These are phyloP conservation scores for Chrysolina americana DNA, from an alignment of 2,888 invertebrate genomes.

Conservation along the genomic window DNA sequence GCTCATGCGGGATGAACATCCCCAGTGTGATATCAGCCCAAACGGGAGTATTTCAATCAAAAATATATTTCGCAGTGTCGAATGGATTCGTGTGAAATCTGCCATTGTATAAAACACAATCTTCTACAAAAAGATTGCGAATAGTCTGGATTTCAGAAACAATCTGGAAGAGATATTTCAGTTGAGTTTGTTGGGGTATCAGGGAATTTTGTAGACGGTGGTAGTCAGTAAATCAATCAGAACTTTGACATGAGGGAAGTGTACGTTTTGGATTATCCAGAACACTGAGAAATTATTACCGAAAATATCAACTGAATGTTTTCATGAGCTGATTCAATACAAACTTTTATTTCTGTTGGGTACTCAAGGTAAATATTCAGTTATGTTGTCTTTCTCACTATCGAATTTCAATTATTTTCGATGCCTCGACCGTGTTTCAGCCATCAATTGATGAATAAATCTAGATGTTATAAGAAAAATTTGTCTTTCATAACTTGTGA, in stretches of 20 bases:
- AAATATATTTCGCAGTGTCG: slow-evolving; percentile 47
- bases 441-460: too few species aligned
- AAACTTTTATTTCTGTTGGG: too few species aligned
- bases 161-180: neutral
- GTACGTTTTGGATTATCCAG: neutral
- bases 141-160: neutral
- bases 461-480: too few species aligned
- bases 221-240: neutral
- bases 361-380: too few species aligned
- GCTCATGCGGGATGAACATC: slow-evolving; percentile 43
- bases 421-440: too few species aligned
- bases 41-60: slow-evolving; percentile 66
- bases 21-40: slow-evolving; percentile 61
- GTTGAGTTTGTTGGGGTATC: neutral
- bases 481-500: too few species aligned
- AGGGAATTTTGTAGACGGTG: neutral
- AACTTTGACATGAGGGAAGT: neutral
- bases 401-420: too few species aligned
- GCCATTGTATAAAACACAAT: slow-evolving; percentile 16
- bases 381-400: too few species aligned
- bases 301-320: too few species aligned
- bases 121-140: neutral
- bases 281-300: too few species aligned
- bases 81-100: slow-evolving; percentile 11
- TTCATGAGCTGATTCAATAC: too few species aligned